Conservation (phyloP, 2,113 vertebrate species). For the Passer domesticus region DNA sequence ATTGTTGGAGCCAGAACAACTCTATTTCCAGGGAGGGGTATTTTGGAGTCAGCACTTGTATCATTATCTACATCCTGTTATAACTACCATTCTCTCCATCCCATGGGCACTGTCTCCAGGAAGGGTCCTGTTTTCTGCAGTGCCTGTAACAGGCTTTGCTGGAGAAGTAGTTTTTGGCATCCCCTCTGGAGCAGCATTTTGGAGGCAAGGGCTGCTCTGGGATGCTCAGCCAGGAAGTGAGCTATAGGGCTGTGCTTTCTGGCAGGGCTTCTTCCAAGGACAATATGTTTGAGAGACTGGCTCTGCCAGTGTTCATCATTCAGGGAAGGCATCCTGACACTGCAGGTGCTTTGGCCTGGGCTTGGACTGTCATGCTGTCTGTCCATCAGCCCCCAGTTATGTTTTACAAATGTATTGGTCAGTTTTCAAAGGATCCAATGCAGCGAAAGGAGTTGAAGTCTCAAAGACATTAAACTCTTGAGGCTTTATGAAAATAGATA, state of each 20-base stretch:
- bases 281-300: background rate
- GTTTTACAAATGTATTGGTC: background rate
- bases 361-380: background rate
- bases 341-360: background rate
- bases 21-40: background rate
- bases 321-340: background rate
- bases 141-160: background rate
- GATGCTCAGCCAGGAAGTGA: background rate
- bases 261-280: background rate
- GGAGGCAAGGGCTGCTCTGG: background rate
- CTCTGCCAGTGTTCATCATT: background rate
- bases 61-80: background rate
- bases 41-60: background rate
- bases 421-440: background rate
- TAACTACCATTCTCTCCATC: background rate
- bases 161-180: background rate
- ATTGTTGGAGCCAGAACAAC: slow-evolving; percentile 1
- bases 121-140: background rate
- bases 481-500: background rate
- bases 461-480: background rate
- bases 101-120: background rate
- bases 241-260: background rate
- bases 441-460: background rate
- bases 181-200: background rate
- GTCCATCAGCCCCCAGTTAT: background rate